Evolutionary conservation across 2,113 vertebrate species (phyloP).

Genomic region (Vicugna pacos): DNA sequence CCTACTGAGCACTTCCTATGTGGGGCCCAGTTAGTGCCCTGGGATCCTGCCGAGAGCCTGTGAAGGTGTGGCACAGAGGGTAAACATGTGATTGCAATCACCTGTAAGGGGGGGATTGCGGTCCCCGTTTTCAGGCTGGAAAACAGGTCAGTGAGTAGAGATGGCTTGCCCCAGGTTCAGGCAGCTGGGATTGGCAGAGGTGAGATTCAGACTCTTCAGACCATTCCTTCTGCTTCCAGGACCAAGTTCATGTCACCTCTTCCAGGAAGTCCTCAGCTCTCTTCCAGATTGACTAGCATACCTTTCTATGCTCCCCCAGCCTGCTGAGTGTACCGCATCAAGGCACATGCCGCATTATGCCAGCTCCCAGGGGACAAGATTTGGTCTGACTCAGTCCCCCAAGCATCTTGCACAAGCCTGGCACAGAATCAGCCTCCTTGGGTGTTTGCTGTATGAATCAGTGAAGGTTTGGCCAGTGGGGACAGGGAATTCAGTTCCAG

Average conservation of each 20-base stretch:
- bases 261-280: background rate
- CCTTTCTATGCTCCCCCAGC: background rate
- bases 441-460: background rate
- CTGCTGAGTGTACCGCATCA: background rate
- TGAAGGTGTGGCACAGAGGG: too few species aligned
- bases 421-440: background rate
- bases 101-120: background rate
- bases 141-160: background rate
- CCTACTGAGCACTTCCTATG: accelerated
- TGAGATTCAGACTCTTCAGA: background rate
- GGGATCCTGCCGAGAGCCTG: too few species aligned
- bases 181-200: background rate
- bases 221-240: background rate
- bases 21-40: background rate
- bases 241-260: background rate
- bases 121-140: background rate
- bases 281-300: background rate
- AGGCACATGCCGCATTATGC: accelerated
- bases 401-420: accelerated
- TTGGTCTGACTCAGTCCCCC: background rate
- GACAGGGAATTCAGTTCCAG: background rate
- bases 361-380: accelerated
- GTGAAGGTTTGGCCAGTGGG: background rate
- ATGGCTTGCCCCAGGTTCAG: background rate
- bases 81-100: accelerated